Conservation (phyloP, 2,888 invertebrate species). For the Syrphus vitripennis region DNA sequence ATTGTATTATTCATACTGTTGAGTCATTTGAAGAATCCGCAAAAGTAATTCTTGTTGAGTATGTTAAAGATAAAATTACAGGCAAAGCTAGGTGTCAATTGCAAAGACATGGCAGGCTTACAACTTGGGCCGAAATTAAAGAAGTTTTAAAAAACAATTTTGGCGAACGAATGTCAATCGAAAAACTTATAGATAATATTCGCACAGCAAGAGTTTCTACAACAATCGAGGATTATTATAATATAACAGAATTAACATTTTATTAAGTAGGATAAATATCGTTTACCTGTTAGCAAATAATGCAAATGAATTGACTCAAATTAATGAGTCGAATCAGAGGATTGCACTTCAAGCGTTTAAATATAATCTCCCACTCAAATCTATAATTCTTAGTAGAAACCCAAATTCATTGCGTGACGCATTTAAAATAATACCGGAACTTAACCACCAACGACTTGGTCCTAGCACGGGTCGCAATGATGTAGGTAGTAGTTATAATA, state of each 20-base stretch:
- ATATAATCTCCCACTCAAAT: background rate
- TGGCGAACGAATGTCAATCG: background rate
- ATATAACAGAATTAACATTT: conserved; percentile 20
- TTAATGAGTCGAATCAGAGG: background rate
- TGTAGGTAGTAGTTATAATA: background rate
- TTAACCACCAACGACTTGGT: background rate
- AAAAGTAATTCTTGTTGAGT: background rate
- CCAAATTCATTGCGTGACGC: background rate
- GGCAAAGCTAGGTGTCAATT: conserved; percentile 3
- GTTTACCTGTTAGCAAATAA: background rate
- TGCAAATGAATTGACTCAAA: background rate
- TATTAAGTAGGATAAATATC: conserved; percentile 16
- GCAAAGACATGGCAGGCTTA: background rate
- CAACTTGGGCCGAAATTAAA: background rate
- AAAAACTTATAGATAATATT: conserved; percentile 25
- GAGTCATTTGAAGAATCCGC: background rate
- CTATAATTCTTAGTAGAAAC: background rate
- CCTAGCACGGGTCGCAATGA: background rate
- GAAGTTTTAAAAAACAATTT: conserved; percentile 27
- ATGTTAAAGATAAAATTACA: conserved; percentile 8
- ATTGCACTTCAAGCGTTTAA: background rate
- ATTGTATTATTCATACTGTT: too few relatives aligned
- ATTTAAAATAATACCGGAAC: background rate
- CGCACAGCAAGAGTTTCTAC: conserved; percentile 16
- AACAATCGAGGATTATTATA: conserved; percentile 36